Evolutionary conservation across 2,888 invertebrate species (phyloP).

Genomic region (Xylophagus ater): DNA sequence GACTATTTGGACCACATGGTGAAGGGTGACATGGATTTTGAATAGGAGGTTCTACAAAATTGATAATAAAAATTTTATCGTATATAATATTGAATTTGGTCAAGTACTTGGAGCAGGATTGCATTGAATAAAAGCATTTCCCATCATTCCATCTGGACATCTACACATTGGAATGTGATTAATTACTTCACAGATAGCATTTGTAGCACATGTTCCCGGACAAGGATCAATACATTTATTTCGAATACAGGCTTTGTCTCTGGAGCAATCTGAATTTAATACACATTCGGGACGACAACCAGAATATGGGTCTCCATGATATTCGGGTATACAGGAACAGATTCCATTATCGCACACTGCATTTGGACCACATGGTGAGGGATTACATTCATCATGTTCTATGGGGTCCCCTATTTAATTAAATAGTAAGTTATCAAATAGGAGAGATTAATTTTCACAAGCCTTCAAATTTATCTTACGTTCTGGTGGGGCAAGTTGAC

Average conservation of each 20-base stretch:
- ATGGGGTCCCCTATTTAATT: slow-evolving; percentile 34
- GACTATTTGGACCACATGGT: slow-evolving; percentile 66
- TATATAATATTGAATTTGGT: slow-evolving; percentile 32
- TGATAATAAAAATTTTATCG: slow-evolving; percentile 49
- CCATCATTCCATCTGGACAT: slow-evolving; percentile 56
- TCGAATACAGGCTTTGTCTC: slow-evolving; percentile 53
- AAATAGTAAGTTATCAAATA: no score
- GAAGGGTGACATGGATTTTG: slow-evolving; percentile 57
- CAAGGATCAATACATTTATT: slow-evolving; percentile 64
- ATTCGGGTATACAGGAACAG: slow-evolving; percentile 55
- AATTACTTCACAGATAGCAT: slow-evolving; percentile 57
- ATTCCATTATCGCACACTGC: slow-evolving; percentile 56
- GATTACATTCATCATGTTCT: slow-evolving; percentile 50
- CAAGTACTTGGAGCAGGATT: slow-evolving; percentile 35
- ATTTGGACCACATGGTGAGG: slow-evolving; percentile 67
- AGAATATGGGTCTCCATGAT: slow-evolving; percentile 58
- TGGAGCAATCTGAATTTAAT: slow-evolving; percentile 53
- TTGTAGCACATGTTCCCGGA: slow-evolving; percentile 55
- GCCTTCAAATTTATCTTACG: slow-evolving; percentile 7
- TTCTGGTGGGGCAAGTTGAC: slow-evolving; percentile 25
- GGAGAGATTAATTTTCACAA: background rate
- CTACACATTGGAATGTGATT: slow-evolving; percentile 63
- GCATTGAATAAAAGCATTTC: slow-evolving; percentile 59
- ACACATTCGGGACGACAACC: slow-evolving; percentile 63
- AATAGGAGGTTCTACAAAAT: slow-evolving; percentile 37